These are phyloP conservation scores for Babyrousa celebensis DNA, from an alignment of 2,797 vertebrate species.

Conservation along the genomic window DNA sequence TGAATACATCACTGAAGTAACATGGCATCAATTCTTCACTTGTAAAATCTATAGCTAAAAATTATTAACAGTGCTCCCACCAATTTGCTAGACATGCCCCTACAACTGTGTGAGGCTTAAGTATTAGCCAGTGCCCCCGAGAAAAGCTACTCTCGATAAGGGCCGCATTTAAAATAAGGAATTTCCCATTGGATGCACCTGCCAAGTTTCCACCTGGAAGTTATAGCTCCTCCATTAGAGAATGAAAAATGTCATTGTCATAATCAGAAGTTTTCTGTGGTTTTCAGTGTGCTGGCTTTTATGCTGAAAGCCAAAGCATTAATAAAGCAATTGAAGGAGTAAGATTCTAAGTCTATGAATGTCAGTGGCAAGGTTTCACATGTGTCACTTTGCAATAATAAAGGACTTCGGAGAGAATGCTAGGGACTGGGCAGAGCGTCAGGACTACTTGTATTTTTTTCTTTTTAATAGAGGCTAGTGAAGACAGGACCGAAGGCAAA, in stretches of 20 bases:
- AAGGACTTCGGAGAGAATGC: constrained; percentile 85
- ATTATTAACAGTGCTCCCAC: not conserved
- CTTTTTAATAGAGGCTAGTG: constrained; percentile 65
- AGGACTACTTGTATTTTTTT: constrained; percentile 87
- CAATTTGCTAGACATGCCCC: not conserved
- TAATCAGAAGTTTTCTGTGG: constrained; percentile 80
- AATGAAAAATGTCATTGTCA: constrained; percentile 89
- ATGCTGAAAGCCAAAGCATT: constrained; percentile 88
- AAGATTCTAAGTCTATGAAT: constrained; percentile 89
- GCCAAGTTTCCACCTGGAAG: constrained; percentile 79
- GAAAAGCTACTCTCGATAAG: not conserved
- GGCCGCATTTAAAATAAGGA: constrained; percentile 66
- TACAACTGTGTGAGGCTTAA: not conserved
- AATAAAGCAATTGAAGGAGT: constrained; percentile 88
- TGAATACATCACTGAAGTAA: not conserved
- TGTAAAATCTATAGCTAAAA: constrained; percentile 60
- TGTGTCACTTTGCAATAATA: constrained; percentile 88
- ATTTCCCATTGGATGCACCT: constrained; percentile 65
- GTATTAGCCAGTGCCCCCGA: fast-evolving
- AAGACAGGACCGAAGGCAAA: constrained; percentile 86
- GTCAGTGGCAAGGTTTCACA: constrained; percentile 88
- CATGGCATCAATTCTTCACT: constrained; percentile 39
- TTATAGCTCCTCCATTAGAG: constrained; percentile 77
- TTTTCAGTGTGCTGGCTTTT: constrained; percentile 85
- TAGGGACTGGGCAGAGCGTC: constrained; percentile 48